Percentiles rank a stretch among this genome's conserved stretches.
Evolutionary conservation across 2,888 invertebrate genomes (phyloP).

Genomic region (Tenthredo mesomela): DNA sequence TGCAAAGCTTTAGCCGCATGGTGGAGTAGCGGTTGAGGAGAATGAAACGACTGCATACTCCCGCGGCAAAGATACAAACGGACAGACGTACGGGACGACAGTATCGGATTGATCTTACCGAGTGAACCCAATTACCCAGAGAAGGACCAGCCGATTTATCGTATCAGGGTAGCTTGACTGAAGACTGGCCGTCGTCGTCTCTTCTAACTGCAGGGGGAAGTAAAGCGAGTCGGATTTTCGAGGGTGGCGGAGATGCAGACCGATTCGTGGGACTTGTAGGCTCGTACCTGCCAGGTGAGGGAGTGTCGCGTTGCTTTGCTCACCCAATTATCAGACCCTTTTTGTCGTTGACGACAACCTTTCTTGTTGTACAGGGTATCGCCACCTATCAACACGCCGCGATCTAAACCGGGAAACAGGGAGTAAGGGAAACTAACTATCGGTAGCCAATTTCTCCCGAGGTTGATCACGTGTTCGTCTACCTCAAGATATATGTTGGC

Average conservation of each 20-base stretch:
- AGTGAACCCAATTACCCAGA: conserved; percentile 77
- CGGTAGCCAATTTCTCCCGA: conserved; percentile 22
- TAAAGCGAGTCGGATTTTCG: conserved; percentile 58
- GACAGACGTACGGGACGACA: conserved; percentile 76
- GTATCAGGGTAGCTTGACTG: conserved; percentile 71
- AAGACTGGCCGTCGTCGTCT: conserved; percentile 62
- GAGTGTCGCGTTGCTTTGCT: conserved; percentile 72
- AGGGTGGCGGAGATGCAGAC: conserved; percentile 38
- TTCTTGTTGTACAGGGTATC: conserved; percentile 55
- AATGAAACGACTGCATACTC: conserved; percentile 17
- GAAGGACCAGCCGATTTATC: conserved; percentile 76
- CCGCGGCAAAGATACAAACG: conserved; percentile 57
- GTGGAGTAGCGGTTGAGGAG: neutral
- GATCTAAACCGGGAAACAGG: neutral
- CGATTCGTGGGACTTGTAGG: conserved; percentile 20
- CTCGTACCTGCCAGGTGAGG: conserved; percentile 53
- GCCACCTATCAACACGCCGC: conserved; percentile 18
- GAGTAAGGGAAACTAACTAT: conserved; percentile 33
- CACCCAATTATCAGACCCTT: conserved; percentile 74
- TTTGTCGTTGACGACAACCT: conserved; percentile 68
- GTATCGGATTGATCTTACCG: conserved; percentile 77
- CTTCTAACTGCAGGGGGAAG: conserved; percentile 57
- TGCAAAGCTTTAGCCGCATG: neutral
- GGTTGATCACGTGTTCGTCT: neutral
- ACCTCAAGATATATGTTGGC: neutral